Base-by-base conservation (phyloP, 1,140 invertebrate species). In the Habropoda laboriosa region DNA sequence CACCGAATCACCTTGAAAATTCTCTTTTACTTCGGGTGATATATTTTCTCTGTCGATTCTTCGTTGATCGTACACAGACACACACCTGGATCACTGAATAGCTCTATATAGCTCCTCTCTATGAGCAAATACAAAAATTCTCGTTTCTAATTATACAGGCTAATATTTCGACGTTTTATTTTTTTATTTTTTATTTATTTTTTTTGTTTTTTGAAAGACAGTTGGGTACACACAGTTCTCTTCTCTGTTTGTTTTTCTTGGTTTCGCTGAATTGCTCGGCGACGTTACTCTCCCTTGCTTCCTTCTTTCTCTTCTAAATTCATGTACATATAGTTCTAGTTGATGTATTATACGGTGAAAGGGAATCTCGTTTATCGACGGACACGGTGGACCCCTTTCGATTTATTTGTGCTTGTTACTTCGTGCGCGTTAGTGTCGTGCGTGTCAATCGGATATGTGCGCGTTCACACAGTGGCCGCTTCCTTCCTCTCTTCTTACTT, bases 121-220 rank as follows among this genome's bases (percentile, higher is more conserved):
- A 1, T 6, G 30, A 32, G 60, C 42, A 18, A 47, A 77, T 77
- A 77, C 64, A 77, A 77, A 77, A 61, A 30, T 30, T 68, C 35
- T 32, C n/a, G 55, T 32, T 42, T 40, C 35, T 77, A 35, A 35
- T n/a, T n/a, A n/a, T 51, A 51, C 35, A 72, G 58, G 32, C 60
- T 74, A 82, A 79, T 49, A 66, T 21, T 82, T 74, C 24, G 51
- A 83, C 64, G 55, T 79, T 72, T n/a, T n/a, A n/a, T n/a, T n/a
- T n/a, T n/a, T n/a, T n/a, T n/a, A n/a, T n/a, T n/a, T n/a, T n/a
- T n/a, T n/a, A n/a, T n/a, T n/a, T n/a, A n/a, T n/a, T n/a, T n/a
- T n/a, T n/a, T n/a, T n/a, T n/a, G n/a, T n/a, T n/a, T n/a, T n/a
- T 83, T 86, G 85, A 86, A 86, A 86, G 85, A 86, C 85, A 78